phyloP scores from a whole-genome alignment of 2,113 vertebrate genomes.

The Junco hyemalis region DNA sequence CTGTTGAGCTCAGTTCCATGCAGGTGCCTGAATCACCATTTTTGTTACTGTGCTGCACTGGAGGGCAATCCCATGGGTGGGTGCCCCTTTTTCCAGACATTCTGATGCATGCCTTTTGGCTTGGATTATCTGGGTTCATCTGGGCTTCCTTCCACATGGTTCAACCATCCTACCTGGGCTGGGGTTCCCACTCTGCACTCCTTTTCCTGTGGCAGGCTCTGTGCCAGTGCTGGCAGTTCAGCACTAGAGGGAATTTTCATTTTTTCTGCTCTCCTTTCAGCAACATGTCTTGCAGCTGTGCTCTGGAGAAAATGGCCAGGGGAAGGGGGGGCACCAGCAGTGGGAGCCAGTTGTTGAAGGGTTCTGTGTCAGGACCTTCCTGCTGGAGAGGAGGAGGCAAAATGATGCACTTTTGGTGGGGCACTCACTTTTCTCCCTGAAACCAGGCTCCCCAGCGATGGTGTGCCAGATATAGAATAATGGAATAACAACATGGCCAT shows the following conservation, averaged over 20 bases:
- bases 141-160: neutral
- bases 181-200: accelerated
- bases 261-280: neutral
- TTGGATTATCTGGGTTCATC: neutral
- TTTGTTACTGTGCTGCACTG: neutral
- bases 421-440: neutral
- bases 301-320: neutral
- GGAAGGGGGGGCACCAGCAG: too few species aligned
- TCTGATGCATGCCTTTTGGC: accelerated
- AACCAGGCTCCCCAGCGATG: accelerated
- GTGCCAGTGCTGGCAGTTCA: neutral
- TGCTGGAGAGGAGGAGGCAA: neutral
- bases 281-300: too few species aligned
- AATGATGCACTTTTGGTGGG: neutral
- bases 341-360: too few species aligned
- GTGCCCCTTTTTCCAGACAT: neutral
- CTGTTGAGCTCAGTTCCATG: too few species aligned
- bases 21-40: neutral
- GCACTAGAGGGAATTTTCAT: accelerated
- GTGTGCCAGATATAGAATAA: too few species aligned
- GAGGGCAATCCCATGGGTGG: neutral
- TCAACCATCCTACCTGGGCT: neutral
- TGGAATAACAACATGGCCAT: too few species aligned
- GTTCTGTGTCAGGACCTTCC: neutral
- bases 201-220: neutral